Percentiles rank a stretch among this genome's conserved stretches.
Evolutionary conservation across 2,113 vertebrate genomes (phyloP).

Genomic region (Podiceps cristatus): DNA sequence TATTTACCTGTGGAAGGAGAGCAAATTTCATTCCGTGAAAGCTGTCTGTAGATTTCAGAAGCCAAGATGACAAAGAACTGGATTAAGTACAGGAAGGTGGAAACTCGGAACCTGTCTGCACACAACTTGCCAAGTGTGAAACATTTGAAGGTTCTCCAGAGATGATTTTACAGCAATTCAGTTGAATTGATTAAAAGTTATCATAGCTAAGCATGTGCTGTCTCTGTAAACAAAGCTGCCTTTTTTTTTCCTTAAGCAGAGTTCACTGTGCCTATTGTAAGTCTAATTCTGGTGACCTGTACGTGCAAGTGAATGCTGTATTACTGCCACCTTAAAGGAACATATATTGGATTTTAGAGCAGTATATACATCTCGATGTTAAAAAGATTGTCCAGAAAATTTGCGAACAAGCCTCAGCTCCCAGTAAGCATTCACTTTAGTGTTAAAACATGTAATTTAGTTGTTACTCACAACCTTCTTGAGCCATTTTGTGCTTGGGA

Average conservation of each 20-base stretch:
- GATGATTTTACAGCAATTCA: background rate
- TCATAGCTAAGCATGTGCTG: rapidly evolving
- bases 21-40: background rate
- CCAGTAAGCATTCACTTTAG: background rate
- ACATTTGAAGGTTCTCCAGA: background rate
- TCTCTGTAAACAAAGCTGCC: background rate
- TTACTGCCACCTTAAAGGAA: background rate
- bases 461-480: background rate
- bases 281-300: background rate
- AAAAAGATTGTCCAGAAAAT: background rate
- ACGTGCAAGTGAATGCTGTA: background rate
- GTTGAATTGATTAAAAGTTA: background rate
- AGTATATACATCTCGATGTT: background rate
- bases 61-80: background rate
- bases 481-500: background rate
- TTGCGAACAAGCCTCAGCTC: background rate
- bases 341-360: rapidly evolving
- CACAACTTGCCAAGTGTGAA: background rate
- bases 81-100: background rate
- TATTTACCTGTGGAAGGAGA: background rate
- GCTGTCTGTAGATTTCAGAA: too few relatives aligned
- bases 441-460: background rate
- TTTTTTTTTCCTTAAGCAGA: background rate
- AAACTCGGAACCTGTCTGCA: background rate
- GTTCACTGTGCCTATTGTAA: background rate